phyloP scores from a whole-genome alignment of 2,797 vertebrate genomes.

The Myotis pilosus region DNA sequence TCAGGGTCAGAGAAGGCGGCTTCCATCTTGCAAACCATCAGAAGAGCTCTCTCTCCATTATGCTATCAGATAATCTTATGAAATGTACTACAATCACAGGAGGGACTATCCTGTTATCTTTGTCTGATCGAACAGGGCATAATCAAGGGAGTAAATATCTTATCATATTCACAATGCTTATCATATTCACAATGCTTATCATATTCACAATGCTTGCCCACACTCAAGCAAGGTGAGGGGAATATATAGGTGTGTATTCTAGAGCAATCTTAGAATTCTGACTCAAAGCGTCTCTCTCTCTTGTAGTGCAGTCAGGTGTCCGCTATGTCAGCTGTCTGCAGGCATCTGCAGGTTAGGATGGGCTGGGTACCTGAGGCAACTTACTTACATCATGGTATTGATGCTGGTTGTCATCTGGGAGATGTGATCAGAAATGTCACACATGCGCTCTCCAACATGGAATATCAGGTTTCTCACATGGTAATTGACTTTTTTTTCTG shows the following conservation, averaged over 20 bases:
- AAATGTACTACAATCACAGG: not conserved
- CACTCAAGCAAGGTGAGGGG: not conserved
- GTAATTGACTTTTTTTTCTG: not conserved
- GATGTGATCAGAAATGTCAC: not conserved
- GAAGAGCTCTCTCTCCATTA: not conserved
- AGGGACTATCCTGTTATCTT: not conserved
- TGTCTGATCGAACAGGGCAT: not conserved
- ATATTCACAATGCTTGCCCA: not conserved
- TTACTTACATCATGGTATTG: not conserved
- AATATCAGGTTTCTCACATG: not conserved
- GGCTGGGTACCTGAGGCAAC: fast-evolving
- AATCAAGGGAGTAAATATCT: not conserved
- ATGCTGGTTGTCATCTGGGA: not conserved
- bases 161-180: not conserved
- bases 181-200: not conserved
- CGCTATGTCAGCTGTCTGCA: not conserved
- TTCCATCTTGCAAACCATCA: not conserved
- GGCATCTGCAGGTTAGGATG: not conserved
- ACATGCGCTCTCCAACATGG: not conserved
- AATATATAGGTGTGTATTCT: not conserved
- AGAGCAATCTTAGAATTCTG: not conserved
- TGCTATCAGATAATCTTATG: not conserved
- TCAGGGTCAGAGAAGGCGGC: not conserved
- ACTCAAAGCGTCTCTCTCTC: not conserved
- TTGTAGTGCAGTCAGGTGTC: fast-evolving